Evolutionary conservation across 2,797 vertebrate genomes (phyloP), one percentile per base, ranked within the genome.

Genomic region (Pangasius macronema): DNA sequence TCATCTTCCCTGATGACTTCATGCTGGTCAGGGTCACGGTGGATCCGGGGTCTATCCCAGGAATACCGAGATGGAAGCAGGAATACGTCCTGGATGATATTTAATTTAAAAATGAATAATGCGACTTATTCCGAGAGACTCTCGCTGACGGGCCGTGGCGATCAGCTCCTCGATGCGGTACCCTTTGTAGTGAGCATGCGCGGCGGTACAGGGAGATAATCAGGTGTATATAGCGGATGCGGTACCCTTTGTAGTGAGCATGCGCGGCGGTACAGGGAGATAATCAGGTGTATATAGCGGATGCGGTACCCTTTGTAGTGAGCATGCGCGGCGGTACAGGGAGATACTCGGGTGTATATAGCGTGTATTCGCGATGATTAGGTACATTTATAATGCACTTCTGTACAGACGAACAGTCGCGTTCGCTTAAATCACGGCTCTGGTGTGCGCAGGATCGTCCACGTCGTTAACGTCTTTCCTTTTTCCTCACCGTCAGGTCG

Each of bases 401-500:
- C 11, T 73, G 30, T 73, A 53, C 13, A 11, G 49, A 13, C 9
- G 1, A 57, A 22, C 55, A 22, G 18, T 22, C 0, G 16, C 7
- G 10, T 27, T 27, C 9, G 46, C 20, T 46, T 73, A 27, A 73
- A 14, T 75, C n/a, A 16, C 0, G 2, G 72, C 42, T 49, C 1
- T 2, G 22, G 33, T 3, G 9, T 49, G 72, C 51, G 72, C 70
- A 11, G 39, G 3, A 39, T 39, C 20, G 30, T 70, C 33, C 33
- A 73, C 3, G 1, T 33, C 16, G 2, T 77, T 55, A 7, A 59
- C 18, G 4, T 13, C 1, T 1, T 72, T 57, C 53, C 2, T 61
- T 53, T 42, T 87, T n/a, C 3, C 30, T 14, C 5, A 33, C 14
- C 14, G 87, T 36, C 83, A 99, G 98, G 98, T 99, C 49, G 97